Percentiles rank a stretch among this genome's conserved stretches.
Conservation (phyloP, 2,113 vertebrate species). For the Coptodon rendalli region DNA sequence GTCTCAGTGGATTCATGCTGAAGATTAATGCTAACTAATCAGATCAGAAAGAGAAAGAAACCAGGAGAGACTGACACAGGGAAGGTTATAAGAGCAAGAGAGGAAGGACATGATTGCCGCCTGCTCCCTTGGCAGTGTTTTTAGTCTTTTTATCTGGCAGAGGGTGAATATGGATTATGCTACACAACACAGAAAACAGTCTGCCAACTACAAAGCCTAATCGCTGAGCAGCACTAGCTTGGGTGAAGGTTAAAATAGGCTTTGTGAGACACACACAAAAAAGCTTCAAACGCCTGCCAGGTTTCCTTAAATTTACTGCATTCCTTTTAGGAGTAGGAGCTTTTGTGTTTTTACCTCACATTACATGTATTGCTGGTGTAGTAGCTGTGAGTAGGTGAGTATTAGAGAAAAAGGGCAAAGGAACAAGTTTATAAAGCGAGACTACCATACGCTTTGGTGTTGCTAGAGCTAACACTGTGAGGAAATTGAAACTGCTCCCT, state of each 20-base stretch:
- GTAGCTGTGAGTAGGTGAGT: neutral
- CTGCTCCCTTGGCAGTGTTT: constrained; percentile 30
- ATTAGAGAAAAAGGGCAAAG: neutral
- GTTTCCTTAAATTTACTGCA: neutral
- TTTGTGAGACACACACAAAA: neutral
- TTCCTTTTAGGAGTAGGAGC: neutral
- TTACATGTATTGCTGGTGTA: neutral
- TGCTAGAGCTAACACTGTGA: constrained; percentile 76
- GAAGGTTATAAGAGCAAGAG: neutral
- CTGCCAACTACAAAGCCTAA: neutral
- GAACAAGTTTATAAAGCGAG: neutral
- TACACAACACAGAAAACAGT: neutral
- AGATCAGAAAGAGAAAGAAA: neutral
- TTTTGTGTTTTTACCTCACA: neutral
- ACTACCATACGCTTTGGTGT: constrained; percentile 1
- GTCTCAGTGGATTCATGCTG: constrained; percentile 13
- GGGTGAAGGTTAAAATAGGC: neutral
- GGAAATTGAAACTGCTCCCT: constrained; percentile 46
- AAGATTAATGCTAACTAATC: constrained; percentile 24
- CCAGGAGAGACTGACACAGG: neutral
- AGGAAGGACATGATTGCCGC: neutral
- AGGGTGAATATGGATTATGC: constrained; percentile 29
- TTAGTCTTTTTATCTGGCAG: constrained; percentile 17
- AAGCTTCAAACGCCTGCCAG: neutral
- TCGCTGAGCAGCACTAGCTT: neutral